Evolutionary conservation across 1,140 invertebrate species (phyloP).

Genomic region (Aethina tumida): DNA sequence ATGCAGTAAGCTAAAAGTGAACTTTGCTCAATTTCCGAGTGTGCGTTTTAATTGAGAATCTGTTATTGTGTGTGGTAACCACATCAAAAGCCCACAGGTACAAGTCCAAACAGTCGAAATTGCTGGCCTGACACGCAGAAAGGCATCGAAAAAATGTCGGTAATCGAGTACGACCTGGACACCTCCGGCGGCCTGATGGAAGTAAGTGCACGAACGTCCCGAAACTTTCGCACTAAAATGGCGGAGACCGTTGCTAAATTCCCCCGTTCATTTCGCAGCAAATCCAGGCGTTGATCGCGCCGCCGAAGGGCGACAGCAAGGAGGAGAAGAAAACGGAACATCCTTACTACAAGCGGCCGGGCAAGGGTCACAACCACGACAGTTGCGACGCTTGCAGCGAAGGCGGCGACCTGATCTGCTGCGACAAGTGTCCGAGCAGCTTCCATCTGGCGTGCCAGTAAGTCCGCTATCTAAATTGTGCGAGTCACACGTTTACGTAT

Average conservation of each 20-base stretch:
- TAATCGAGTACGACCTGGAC: constrained; percentile 49
- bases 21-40: too few species aligned
- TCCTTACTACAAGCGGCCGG: constrained; percentile 75
- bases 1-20: too few species aligned
- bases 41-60: too few species aligned
- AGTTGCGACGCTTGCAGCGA: constrained; percentile 86
- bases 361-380: constrained; percentile 87
- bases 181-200: constrained; percentile 57
- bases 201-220: constrained; percentile 38
- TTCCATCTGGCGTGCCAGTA: constrained; percentile 93
- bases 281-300: constrained; percentile 79
- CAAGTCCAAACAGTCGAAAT: too few species aligned
- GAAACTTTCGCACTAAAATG: constrained; percentile 20
- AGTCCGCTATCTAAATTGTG: constrained; percentile 35
- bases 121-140: too few species aligned
- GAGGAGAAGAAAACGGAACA: constrained; percentile 55
- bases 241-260: constrained; percentile 19
- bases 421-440: constrained; percentile 87
- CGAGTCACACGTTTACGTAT: not conserved
- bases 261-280: constrained; percentile 46
- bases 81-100: too few species aligned
- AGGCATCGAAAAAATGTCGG: constrained; percentile 35
- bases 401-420: constrained; percentile 91
- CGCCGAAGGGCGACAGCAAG: constrained; percentile 64
- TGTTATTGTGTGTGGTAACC: too few species aligned